phyloP scores from a whole-genome alignment of 2,797 vertebrate genomes.

The Myotis myotis region DNA sequence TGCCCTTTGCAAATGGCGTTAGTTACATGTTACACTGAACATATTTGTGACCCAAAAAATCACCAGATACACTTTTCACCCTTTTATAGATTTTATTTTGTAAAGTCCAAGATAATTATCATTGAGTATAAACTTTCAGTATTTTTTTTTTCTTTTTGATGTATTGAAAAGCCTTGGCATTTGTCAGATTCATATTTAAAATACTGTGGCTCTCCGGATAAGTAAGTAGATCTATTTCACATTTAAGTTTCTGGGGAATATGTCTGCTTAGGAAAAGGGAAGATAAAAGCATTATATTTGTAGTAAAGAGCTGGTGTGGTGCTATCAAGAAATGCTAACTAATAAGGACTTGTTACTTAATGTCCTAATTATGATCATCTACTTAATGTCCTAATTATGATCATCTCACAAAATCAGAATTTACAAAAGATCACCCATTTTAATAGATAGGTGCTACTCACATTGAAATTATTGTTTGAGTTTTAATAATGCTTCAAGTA shows the following conservation, averaged over 20 bases:
- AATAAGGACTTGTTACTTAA: background rate
- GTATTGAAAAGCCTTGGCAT: background rate
- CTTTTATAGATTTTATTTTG: background rate
- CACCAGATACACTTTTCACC: background rate
- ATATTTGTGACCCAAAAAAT: background rate
- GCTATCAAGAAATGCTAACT: background rate
- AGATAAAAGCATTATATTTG: background rate
- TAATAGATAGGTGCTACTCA: background rate
- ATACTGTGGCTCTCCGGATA: background rate
- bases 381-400: background rate
- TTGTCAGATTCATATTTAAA: slow-evolving; percentile 31
- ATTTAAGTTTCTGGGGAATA: background rate
- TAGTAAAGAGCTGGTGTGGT: background rate
- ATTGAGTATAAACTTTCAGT: background rate
- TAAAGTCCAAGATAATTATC: background rate
- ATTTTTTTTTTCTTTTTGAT: background rate
- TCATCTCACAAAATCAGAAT: background rate
- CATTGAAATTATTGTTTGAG: background rate
- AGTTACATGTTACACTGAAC: background rate
- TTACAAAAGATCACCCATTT: background rate
- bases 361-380: background rate
- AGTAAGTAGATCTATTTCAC: background rate
- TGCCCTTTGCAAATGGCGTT: background rate
- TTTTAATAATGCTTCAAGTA: background rate
- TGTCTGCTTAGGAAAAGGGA: background rate